Base-by-base conservation (phyloP, 2,797 vertebrate genomes). In the Squalus acanthias region DNA sequence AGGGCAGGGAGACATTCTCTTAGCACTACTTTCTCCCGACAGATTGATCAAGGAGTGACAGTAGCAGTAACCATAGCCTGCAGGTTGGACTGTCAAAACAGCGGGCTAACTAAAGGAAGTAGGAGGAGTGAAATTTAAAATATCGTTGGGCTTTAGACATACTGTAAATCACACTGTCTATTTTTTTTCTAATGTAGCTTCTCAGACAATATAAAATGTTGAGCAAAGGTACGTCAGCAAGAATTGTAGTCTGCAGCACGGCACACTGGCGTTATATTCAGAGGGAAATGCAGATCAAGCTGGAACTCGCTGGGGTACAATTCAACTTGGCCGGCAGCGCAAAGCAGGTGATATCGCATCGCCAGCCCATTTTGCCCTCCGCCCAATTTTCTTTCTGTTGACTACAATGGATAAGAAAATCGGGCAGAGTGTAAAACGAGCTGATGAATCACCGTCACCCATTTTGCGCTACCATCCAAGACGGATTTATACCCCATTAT, bases 1-100 rank as follows among this genome's bases (percentile, higher is more conserved):
- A 93, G 65, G 91, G 91, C 63, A 93, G 65, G n/a, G n/a, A 93
- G 91, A 69, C n/a, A 69, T 69, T 93, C 91, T 93, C 69, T 93
- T 65, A 46, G 65, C 91, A 26, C 63, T 20, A 24, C n/a, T 69
- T 69, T 69, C 91, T 93, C 60, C 33, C 89, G 22, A 39, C 91
- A 69, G 91, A 69, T 69, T 93, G 91, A 93, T 93, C 60, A 39
- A 92, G 89, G 60, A 93, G 91, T 67, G 63, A 39, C 60, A 93
- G 67, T 65, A 67, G 65, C 65, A 24, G 65, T 93, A 69, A 46
- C 91, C n/a, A 24, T 93, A 9, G 65, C 91, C 91, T 46, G 88
- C 8, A 39, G n/a, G 91, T 10, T 26, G 63, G 17, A 92, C 60
- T 92, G 89, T 92, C 89, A 92, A 67, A 69, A 69, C n/a, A 69